Evolutionary conservation across 2,113 vertebrate species (phyloP).

Genomic region (Pangasianodon gigas): DNA sequence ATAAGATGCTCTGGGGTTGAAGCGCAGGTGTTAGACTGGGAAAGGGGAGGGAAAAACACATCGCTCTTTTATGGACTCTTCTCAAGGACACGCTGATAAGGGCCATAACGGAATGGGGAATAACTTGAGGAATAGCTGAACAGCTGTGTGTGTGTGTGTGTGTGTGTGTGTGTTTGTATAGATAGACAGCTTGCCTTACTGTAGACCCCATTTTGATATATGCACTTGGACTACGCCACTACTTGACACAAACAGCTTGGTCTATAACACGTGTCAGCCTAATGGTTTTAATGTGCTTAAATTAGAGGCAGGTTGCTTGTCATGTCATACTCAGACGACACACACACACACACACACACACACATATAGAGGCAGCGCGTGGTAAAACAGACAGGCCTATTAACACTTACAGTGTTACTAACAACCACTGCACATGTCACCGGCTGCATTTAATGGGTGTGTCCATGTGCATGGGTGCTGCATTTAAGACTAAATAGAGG

Average conservation of each 20-base stretch:
- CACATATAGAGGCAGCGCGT: background rate
- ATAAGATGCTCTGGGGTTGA: background rate
- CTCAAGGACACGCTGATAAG: constrained; percentile 49
- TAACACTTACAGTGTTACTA: constrained; percentile 31
- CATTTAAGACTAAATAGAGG: constrained; percentile 34
- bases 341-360: background rate
- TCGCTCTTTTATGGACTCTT: constrained; percentile 7
- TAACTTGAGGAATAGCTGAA: constrained; percentile 29
- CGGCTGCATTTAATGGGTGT: constrained; percentile 36
- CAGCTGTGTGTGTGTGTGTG: constrained; percentile 33
- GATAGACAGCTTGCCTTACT: background rate
- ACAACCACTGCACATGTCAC: constrained; percentile 34
- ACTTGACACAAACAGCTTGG: constrained; percentile 38
- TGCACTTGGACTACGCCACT: constrained; percentile 6
- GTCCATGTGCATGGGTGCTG: constrained; percentile 17
- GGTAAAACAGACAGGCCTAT: constrained; percentile 41
- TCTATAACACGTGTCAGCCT: constrained; percentile 45
- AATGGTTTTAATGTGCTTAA: constrained; percentile 58
- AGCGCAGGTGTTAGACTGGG: constrained; percentile 41
- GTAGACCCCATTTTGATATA: constrained; percentile 20
- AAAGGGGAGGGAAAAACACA: background rate
- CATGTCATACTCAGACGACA: constrained; percentile 27
- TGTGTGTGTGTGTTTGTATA: constrained; percentile 22
- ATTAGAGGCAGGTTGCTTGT: constrained; percentile 46
- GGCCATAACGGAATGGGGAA: constrained; percentile 10